phyloP scores from a whole-genome alignment of 2,888 invertebrate genomes.

The Crossocerus cetratus region DNA sequence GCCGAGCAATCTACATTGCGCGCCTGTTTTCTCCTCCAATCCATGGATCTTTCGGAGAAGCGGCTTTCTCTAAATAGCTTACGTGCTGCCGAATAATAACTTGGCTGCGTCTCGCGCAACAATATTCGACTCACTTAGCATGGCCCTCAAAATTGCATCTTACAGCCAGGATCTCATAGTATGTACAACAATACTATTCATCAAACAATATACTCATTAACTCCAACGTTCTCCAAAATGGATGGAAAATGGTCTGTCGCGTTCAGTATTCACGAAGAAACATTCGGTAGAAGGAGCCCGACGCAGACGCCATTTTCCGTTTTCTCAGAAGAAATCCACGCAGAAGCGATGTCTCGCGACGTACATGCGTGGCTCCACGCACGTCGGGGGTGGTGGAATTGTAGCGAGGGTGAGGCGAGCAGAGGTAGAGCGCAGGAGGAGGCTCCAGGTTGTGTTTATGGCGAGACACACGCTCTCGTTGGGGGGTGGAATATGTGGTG shows the following conservation, averaged over 20 bases:
- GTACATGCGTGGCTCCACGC: slow-evolving; percentile 31
- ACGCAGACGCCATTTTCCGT: slow-evolving; percentile 49
- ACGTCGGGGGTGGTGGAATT: slow-evolving; percentile 9
- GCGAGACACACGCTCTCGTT: background rate
- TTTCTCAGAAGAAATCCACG: slow-evolving; percentile 26
- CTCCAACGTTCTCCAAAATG: too few species aligned
- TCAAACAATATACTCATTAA: too few species aligned
- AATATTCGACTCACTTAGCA: too few species aligned
- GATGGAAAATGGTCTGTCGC: too few species aligned
- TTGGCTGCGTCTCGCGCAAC: too few species aligned
- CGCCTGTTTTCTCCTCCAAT: slow-evolving; percentile 31
- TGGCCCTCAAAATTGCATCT: too few species aligned
- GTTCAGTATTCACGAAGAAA: background rate
- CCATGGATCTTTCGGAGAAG: background rate
- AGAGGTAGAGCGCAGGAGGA: slow-evolving; percentile 25
- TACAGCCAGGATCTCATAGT: too few species aligned
- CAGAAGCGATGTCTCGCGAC: slow-evolving; percentile 25
- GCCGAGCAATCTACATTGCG: slow-evolving; percentile 35
- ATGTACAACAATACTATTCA: too few species aligned
- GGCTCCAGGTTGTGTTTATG: background rate
- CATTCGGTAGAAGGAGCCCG: background rate
- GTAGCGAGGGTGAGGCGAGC: slow-evolving; percentile 18
- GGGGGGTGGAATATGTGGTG: slow-evolving; percentile 50
- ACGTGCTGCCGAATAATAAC: too few species aligned
- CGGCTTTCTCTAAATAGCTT: too few species aligned